These are phyloP conservation scores for Eueides isabella DNA, from an alignment of 1,140 invertebrate genomes.

Conservation along the genomic window DNA sequence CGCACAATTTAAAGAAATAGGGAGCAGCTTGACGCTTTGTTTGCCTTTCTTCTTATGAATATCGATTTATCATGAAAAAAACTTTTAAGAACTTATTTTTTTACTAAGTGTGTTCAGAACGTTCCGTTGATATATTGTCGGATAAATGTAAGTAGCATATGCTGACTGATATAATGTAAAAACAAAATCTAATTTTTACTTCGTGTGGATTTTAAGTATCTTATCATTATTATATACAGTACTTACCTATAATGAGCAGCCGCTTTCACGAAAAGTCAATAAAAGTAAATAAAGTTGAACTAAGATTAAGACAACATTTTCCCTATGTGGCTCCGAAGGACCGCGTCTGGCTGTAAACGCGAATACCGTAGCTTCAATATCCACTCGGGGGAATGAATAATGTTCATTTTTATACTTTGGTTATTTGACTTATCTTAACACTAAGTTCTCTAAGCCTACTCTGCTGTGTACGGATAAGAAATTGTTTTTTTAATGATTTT, in stretches of 20 bases:
- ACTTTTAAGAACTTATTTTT: constrained; percentile 8
- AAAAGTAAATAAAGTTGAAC: neutral
- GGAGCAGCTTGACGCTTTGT: constrained; percentile 66
- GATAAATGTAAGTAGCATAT: too few relatives aligned
- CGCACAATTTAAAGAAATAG: constrained; percentile 73
- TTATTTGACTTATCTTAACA: too few relatives aligned
- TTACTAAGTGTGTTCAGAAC: neutral
- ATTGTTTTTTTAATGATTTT: neutral
- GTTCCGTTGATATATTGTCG: constrained; percentile 1
- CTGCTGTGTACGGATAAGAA: too few relatives aligned
- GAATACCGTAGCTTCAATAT: too few relatives aligned
- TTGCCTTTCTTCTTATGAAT: constrained; percentile 64
- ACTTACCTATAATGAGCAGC: neutral
- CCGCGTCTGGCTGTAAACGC: too few relatives aligned
- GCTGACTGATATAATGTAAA: too few relatives aligned
- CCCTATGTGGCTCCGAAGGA: too few relatives aligned
- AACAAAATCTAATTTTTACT: too few relatives aligned
- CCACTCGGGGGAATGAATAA: neutral
- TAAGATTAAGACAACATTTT: too few relatives aligned
- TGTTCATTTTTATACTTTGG: too few relatives aligned
- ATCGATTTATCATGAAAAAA: constrained; percentile 38
- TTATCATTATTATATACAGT: neutral
- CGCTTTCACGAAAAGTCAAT: neutral
- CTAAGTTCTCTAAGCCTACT: too few relatives aligned
- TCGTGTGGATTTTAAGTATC: neutral